Evolutionary conservation across 2,113 vertebrate species (phyloP).

Genomic region (Paralichthys olivaceus): DNA sequence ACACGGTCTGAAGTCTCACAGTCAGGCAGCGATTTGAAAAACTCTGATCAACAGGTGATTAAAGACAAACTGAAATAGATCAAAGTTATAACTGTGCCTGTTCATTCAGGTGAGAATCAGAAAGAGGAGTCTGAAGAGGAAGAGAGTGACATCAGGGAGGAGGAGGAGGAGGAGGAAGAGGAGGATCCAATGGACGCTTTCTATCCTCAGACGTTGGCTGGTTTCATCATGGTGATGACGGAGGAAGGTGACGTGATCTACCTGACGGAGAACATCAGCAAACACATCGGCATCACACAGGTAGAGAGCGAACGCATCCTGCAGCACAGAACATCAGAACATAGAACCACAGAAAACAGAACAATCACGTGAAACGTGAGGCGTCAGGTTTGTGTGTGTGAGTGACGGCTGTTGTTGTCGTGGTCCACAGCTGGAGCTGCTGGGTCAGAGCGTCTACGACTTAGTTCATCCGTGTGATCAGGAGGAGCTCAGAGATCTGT

Average conservation of each 20-base stretch:
- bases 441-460: constrained; percentile 89
- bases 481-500: constrained; percentile 88
- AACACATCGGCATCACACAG: constrained; percentile 89
- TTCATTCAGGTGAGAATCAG: constrained; percentile 17
- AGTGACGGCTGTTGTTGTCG: not conserved
- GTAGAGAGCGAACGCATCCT: constrained; percentile 60
- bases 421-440: constrained; percentile 86
- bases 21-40: not conserved
- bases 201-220: constrained; percentile 86
- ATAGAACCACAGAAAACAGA: too few relatives aligned
- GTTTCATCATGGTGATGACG: constrained; percentile 89
- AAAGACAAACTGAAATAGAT: not conserved
- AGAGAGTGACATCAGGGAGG: constrained; percentile 33
- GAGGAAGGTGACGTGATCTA: constrained; percentile 91
- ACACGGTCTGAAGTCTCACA: not conserved
- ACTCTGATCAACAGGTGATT: too few relatives aligned
- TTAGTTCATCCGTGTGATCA: constrained; percentile 91
- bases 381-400: not conserved
- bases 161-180: constrained; percentile 25
- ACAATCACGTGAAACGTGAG: too few relatives aligned
- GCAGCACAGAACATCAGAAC: too few relatives aligned
- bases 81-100: not conserved
- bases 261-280: constrained; percentile 90
- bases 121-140: constrained; percentile 12
- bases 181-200: constrained; percentile 83